A percentile compares a stretch with the other conserved stretches of the same genome.
These are phyloP conservation scores for Characodon lateralis DNA, from an alignment of 2,797 vertebrate genomes.

Conservation along the genomic window DNA sequence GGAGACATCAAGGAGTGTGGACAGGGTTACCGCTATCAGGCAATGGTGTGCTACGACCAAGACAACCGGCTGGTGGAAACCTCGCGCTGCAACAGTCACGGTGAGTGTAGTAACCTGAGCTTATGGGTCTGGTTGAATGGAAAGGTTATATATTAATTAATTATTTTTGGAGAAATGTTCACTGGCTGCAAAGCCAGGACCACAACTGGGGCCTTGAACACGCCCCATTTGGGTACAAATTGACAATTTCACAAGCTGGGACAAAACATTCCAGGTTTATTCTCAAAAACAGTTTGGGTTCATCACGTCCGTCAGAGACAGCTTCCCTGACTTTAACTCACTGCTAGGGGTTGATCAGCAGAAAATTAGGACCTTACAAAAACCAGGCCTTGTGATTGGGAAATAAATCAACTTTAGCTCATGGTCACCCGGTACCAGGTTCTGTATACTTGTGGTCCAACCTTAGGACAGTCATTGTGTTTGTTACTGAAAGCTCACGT, in stretches of 20 bases:
- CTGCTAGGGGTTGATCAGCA: neutral
- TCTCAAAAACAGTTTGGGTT: no score
- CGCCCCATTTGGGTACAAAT: neutral
- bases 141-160: neutral
- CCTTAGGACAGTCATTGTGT: no score
- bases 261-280: no score
- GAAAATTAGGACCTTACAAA: neutral
- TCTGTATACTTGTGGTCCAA: neutral
- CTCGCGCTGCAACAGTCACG: conserved; percentile 93
- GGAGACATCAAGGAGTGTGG: conserved; percentile 93
- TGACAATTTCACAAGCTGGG: neutral
- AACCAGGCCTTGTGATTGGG: neutral
- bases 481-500: no score
- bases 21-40: conserved; percentile 96
- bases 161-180: no score
- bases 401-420: neutral
- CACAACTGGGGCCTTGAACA: no score
- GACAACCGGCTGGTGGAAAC: conserved; percentile 94
- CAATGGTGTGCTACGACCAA: conserved; percentile 97
- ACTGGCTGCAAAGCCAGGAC: no score
- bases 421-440: neutral
- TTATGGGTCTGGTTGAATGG: neutral
- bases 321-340: neutral
- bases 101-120: conserved; percentile 62
- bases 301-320: no score